Evolutionary conservation across 2,888 invertebrate genomes (phyloP), one percentile per base, ranked within the genome.

Genomic region (Napeogenes inachia): DNA sequence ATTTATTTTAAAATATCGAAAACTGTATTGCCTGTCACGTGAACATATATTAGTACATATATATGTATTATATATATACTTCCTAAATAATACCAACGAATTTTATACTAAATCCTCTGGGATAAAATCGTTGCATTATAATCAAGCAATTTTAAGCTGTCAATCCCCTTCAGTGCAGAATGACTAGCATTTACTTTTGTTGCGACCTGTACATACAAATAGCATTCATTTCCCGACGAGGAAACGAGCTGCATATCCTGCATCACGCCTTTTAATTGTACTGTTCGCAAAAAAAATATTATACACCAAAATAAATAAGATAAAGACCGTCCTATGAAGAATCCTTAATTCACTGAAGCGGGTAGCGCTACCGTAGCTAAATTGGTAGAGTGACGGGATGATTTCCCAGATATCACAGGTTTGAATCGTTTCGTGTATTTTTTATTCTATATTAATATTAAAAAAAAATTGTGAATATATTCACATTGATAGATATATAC

Each of bases 161-260:
- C 75, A 73, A 71, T 77, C 76, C 75, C 71, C 62, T 54, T 55
- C 45, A 47, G 57, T 45, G 45, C 60, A 61, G 58, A 64, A 60
- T 58, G 59, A 21, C 21, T 21, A 21, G 64, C 54, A 54, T 72
- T 69, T 69, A 65, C 68, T 64, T 60, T 71, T 70, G 75, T 68
- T 10, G 59, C 69, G 73, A 71, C 73, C 72, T 70, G 74, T 71
- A 79, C 75, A 78, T 80, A 75, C 74, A 76, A 83, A 85, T 82
- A 77, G 75, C 72, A 70, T 71, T 79, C 79, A 75, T 77, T 79
- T 80, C 75, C 73, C 75, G 69, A 76, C 75, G 72, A 71, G 70
- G 73, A 76, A 78, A 74, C 70, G 70, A 76, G 78, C 70, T 85
- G 87, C 87, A 87, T 85, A 85, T 85, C 82, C 83, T 85, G 80